Evolutionary conservation across 2,797 vertebrate genomes (phyloP).

Genomic region (Rhinella marina): DNA sequence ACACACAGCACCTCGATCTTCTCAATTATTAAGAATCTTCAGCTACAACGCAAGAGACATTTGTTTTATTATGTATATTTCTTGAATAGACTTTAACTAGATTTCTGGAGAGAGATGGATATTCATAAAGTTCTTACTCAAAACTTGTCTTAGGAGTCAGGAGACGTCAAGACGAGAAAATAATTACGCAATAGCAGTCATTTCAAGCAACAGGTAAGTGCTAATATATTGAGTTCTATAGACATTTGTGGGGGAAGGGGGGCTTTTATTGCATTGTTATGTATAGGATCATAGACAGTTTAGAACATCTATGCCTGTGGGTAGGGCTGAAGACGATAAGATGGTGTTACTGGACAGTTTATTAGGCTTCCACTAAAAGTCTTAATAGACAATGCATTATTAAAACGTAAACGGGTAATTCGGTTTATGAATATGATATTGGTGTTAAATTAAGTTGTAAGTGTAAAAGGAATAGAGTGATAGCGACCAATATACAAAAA

Average conservation of each 20-base stretch:
- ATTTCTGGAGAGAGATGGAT: slow-evolving; percentile 32
- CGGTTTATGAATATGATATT: not conserved
- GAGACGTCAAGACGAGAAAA: not conserved
- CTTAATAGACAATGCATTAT: not conserved
- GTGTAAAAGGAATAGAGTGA: not conserved
- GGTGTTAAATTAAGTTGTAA: not conserved
- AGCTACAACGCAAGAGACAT: not conserved
- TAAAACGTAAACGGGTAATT: not conserved
- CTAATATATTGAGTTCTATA: not conserved
- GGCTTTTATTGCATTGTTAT: not conserved
- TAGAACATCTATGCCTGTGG: not conserved
- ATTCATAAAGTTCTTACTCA: not conserved
- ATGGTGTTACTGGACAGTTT: not conserved
- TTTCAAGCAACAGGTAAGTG: slow-evolving; percentile 10
- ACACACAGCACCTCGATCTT: not conserved
- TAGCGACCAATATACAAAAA: not conserved
- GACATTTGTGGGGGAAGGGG: not conserved
- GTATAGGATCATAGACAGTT: not conserved
- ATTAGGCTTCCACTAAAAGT: too few species aligned
- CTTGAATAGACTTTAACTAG: not conserved
- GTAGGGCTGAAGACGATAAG: not conserved
- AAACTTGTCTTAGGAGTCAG: slow-evolving; percentile 8
- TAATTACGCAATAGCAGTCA: not conserved
- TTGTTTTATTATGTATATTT: not conserved
- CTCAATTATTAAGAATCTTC: not conserved